Evolutionary conservation across 1,140 invertebrate species (phyloP), one percentile per base, ranked within the genome.

Genomic region (Saccostrea cuccullata): DNA sequence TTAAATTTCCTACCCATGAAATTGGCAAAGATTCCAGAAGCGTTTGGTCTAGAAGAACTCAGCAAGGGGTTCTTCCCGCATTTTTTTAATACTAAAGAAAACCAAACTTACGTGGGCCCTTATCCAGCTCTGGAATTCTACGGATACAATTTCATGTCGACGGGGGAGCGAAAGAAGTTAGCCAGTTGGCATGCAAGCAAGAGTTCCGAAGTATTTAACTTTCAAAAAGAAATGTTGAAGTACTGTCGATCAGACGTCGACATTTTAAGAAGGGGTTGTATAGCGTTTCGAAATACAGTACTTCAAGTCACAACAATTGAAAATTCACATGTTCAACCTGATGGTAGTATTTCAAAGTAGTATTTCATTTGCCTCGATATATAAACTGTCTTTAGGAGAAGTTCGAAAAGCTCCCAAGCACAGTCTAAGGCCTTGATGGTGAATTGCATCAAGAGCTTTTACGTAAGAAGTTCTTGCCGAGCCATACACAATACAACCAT

Each of bases 21-120:
- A 58, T 47, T 90, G 55, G 5, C 83, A 17, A 67, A 87, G 23
- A 23, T 90, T 17, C 90, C 88, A 56, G 67, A 85, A 56, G 82
- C 90, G 40, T 88, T 89, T 55, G 70, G 56, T 55, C 23, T 89
- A 55, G 11, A 67, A 3, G 88, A 90, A 60, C 26, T 85, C 2
- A n/a, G 40, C 4, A 90, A 90, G 84, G 90, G 88, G 15, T 89
- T 87, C 56, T 90, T 90, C 86, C 88, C 86, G 6, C 88, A 90
- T 86, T 56, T 73, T 55, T 90, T 90, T 64, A 89, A 89, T 73
- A 85, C 20, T 13, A 85, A 70, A 55, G 90, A 84, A 55, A 90
- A 89, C 56, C 64, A 86, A 77, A 26, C 17, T 2, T 90, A 89
- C 58, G 26, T 82, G 3, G 88, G 90, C 2, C 86, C 86, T 23